These are phyloP conservation scores for Pheosia tremula DNA, from an alignment of 2,888 invertebrate genomes.

Conservation along the genomic window DNA sequence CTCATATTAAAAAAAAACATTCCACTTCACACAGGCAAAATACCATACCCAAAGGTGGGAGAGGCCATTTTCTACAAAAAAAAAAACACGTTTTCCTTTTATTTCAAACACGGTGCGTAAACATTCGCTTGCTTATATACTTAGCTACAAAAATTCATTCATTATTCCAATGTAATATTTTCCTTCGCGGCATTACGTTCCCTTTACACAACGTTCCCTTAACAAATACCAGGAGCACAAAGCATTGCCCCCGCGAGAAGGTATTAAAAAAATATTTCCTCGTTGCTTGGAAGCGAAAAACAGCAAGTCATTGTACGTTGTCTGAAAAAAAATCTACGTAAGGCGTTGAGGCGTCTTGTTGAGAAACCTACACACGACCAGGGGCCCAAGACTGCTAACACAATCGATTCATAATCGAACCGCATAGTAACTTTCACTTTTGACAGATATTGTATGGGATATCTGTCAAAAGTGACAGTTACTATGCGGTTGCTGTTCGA, in stretches of 20 bases:
- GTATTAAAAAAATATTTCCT: slow-evolving; percentile 1
- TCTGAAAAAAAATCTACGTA: slow-evolving; percentile 2
- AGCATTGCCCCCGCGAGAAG: background rate
- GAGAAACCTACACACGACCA: background rate
- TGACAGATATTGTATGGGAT: too few species aligned
- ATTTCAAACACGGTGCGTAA: background rate
- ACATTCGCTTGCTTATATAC: background rate
- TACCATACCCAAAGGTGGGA: too few species aligned
- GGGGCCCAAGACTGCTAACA: too few species aligned
- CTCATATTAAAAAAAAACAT: too few species aligned
- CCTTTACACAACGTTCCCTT: background rate
- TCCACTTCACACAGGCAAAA: too few species aligned
- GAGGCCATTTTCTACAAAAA: too few species aligned
- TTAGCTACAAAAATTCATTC: background rate
- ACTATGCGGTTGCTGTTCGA: too few species aligned
- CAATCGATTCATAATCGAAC: too few species aligned
- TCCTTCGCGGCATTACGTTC: background rate
- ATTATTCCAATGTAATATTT: background rate
- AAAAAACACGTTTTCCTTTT: too few species aligned
- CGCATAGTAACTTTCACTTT: too few species aligned
- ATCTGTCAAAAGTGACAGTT: too few species aligned
- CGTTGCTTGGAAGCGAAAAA: background rate
- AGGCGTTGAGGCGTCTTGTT: background rate
- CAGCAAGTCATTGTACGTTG: background rate
- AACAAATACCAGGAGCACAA: background rate